Base-by-base conservation (phyloP, 1,140 invertebrate species). In the Penaeus vannamei region DNA sequence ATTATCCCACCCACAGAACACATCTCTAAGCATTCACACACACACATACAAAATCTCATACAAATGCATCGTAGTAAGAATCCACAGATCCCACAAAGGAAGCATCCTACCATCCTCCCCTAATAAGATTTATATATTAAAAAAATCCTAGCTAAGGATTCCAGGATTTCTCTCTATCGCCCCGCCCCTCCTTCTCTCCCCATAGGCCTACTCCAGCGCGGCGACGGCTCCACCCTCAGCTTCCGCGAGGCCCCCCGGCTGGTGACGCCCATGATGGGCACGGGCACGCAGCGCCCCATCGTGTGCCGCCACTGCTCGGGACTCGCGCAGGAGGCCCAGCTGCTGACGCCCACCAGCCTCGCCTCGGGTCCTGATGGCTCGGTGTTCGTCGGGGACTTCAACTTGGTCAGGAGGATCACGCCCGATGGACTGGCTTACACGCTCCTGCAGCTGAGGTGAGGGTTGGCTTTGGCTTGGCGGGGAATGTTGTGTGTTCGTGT, bases 321-420 rank as follows among this genome's bases (percentile, higher is more conserved):
- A 0, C 94, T 95, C 36, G 97, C 98, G 7, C 96, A 96, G 91
- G 97, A 98, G 92, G 97, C 97, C 10, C 95, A 96, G 86, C 94
- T 99, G 0, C 94, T 99, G 66, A 97, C 97, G 0, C 98, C 98
- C 0, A 97, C 98, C 8, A 97, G 98, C 19, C 93, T 99, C 59
- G 96, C 98, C 5, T 97, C 97, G 42, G 98, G 98, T 29, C 96
- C 98, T 12, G 98, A 99, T 94, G 99, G 98, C 22, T 98, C 97
- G 90, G 94, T 99, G 32, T 99, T 98, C 93, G 97, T 99, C 17
- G 98, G 98, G 1, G 98, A 99, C 93, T 99, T 98, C 92, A 99
- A 99, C 94, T 95, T 98, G 62, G 97, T 99, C 46, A 94, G 98
- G 60, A 95, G 98, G 92, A 96, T 99, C 72, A 98, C 97, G 32